Evolutionary conservation across 2,797 vertebrate genomes (phyloP).

Genomic region (Chelonia mydas): DNA sequence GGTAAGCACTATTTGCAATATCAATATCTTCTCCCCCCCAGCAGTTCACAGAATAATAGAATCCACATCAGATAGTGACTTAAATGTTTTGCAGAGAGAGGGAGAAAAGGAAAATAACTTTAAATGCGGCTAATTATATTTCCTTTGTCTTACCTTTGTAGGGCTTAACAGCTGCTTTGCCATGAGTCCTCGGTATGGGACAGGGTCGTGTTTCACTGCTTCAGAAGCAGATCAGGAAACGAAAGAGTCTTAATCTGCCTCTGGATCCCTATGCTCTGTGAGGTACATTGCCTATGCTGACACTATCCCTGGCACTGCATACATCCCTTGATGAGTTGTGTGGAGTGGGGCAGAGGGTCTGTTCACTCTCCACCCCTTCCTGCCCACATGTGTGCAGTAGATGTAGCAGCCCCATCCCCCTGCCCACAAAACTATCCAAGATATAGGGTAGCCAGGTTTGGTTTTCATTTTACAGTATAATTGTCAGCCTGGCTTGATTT

Average conservation of each 20-base stretch:
- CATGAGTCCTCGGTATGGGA: background rate
- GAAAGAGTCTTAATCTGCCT: background rate
- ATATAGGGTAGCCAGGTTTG: background rate
- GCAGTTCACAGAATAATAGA: background rate
- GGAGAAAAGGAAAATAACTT: background rate
- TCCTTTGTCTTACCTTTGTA: background rate
- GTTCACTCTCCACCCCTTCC: background rate
- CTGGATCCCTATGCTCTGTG: background rate
- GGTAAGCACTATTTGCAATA: background rate
- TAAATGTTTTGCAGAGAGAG: background rate
- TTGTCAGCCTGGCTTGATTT: background rate
- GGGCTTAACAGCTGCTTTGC: background rate
- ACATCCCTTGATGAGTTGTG: background rate
- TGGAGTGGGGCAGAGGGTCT: background rate
- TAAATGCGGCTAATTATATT: background rate
- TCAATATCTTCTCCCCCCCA: background rate
- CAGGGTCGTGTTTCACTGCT: background rate
- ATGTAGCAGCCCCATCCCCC: background rate
- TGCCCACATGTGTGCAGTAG: background rate
- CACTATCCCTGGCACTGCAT: background rate
- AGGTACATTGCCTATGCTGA: background rate
- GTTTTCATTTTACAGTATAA: background rate
- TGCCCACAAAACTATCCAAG: background rate
- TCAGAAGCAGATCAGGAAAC: background rate
- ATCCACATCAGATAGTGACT: background rate